Conservation (phyloP, 2,888 invertebrate species). For the Branchellion lobata region DNA sequence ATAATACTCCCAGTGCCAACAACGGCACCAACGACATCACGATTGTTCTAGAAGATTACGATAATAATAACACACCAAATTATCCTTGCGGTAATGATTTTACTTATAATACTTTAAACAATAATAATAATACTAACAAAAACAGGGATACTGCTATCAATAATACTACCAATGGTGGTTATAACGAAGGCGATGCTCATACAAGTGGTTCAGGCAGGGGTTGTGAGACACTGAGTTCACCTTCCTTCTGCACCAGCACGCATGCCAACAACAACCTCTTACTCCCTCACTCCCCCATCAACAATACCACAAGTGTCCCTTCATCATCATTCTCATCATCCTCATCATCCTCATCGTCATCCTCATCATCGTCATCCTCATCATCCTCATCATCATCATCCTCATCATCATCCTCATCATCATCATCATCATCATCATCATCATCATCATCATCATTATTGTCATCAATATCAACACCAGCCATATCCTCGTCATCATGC, state of each 20-base stretch:
- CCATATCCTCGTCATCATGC: too few species aligned
- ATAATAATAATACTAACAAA: background rate
- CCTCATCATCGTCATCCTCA: slow-evolving; percentile 64
- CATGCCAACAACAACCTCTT: slow-evolving; percentile 67
- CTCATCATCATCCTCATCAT: slow-evolving; percentile 46
- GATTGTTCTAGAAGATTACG: too few species aligned
- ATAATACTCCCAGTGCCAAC: too few species aligned
- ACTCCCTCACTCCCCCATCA: background rate
- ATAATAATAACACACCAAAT: too few species aligned
- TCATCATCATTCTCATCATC: slow-evolving; percentile 5
- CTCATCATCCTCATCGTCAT: background rate
- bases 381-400: slow-evolving; percentile 43
- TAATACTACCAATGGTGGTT: background rate
- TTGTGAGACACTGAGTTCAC: too few species aligned
- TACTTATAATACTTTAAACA: too few species aligned
- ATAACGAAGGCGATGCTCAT: background rate
- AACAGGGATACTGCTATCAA: background rate
- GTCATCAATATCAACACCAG: too few species aligned
- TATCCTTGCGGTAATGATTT: too few species aligned
- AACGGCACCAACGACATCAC: too few species aligned
- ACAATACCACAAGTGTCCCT: background rate
- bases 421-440: slow-evolving; percentile 45
- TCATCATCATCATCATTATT: slow-evolving; percentile 45
- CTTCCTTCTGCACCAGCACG: too few species aligned
- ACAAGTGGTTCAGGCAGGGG: too few species aligned